phyloP scores from a whole-genome alignment of 1,140 invertebrate genomes.

The Sipha flava region DNA sequence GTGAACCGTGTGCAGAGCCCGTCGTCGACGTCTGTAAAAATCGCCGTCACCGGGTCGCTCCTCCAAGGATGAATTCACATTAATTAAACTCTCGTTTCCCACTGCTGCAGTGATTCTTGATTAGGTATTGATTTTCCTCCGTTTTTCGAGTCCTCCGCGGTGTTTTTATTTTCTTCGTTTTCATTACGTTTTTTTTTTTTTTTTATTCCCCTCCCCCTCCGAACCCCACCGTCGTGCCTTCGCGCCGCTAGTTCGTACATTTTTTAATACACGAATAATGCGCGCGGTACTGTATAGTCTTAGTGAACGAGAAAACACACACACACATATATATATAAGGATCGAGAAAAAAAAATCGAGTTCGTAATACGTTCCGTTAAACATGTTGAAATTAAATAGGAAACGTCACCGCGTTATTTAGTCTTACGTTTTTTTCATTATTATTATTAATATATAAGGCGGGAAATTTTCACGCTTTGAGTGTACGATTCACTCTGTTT shows the following conservation, averaged over 20 bases:
- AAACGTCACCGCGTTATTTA: not conserved
- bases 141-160: not conserved
- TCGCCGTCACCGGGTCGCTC: conserved; percentile 8
- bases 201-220: not conserved
- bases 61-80: conserved; percentile 31
- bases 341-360: not conserved
- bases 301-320: not conserved
- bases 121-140: conserved; percentile 25
- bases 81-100: conserved; percentile 28
- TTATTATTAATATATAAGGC: not conserved
- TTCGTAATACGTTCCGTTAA: not conserved
- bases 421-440: not conserved
- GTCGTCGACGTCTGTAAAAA: conserved; percentile 14
- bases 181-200: not conserved
- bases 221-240: too few species aligned
- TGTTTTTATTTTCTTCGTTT: conserved; percentile 16
- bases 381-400: not conserved
- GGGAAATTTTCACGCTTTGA: not conserved
- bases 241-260: not conserved
- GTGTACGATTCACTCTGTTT: not conserved
- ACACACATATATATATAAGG: not conserved
- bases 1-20: conserved; percentile 18
- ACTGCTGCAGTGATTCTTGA: conserved; percentile 20
- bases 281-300: not conserved
- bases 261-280: not conserved